Evolutionary conservation across 2,888 invertebrate genomes (phyloP), one percentile per base, ranked within the genome.

Genomic region (Nasonia oneida): DNA sequence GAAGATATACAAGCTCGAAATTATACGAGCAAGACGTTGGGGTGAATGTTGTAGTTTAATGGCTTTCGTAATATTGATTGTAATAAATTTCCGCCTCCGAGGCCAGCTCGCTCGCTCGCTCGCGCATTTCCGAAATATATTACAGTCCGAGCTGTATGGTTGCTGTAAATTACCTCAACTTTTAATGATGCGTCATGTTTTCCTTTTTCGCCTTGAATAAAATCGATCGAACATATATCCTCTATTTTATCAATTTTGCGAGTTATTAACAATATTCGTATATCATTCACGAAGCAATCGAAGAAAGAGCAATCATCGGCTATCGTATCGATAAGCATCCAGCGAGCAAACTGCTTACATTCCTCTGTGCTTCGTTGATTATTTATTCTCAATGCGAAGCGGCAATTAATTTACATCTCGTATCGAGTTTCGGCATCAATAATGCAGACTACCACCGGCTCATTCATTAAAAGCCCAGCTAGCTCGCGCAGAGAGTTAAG

Each of bases 21-120:
- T 61, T 75, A 74, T 29, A 18, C n/a, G 67, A 67, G 57, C n/a
- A 61, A 82, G 64, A 50, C 47, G 81, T 64, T 37, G 33, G 80
- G 53, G 37, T 15, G 39, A 53, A 14, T 33, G 50, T 29, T 50
- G 33, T 57, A 76, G 74, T 50, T 80, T 75, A 74, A 75, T 75
- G 67, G 64, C 64, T 67, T 61, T 78, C 42, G 80, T 29, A 74
- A 75, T 75, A 73, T 84, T 80, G 79, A 75, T 74, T 84, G 79
- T 33, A 39, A 75, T 84, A 42, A 73, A 57, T 73, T 84, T 74
- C 23, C 6, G 14, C 47, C 10, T 47, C 47, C 47, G 14, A 6
- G 29, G 39, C 39, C 15, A 10, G 57, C 53, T 57, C 39, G n/a
- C n/a, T n/a, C 37, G 23, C 39, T 39, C 10, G 57, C 53, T 39